Evolutionary conservation across 2,888 invertebrate species (phyloP).

Genomic region (Thyatira batis): DNA sequence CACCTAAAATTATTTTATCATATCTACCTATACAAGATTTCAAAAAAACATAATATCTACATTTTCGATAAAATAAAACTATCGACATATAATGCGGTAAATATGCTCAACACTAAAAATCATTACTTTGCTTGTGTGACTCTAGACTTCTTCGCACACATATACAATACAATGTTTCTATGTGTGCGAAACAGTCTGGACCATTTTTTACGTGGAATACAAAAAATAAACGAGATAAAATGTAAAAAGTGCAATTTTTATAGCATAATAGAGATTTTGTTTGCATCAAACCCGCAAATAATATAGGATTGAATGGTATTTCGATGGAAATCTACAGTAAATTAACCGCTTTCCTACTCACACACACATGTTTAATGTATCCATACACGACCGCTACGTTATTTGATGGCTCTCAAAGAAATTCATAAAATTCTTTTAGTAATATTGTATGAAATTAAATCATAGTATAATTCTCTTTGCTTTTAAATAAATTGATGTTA

Average conservation of each 20-base stretch:
- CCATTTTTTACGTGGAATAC: conserved; percentile 18
- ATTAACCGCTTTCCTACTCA: conserved; percentile 4
- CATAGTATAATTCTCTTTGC: no score
- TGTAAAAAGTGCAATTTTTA: background rate
- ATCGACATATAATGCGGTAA: conserved; percentile 1
- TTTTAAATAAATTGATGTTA: no score
- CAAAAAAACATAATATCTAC: no score
- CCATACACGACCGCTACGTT: conserved; percentile 10
- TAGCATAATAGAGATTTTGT: background rate
- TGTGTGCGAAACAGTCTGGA: conserved; percentile 35
- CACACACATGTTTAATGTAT: conserved; percentile 8
- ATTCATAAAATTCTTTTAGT: no score
- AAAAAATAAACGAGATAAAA: background rate
- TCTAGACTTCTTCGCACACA: conserved; percentile 29
- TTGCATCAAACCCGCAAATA: background rate
- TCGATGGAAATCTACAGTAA: background rate
- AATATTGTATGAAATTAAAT: no score
- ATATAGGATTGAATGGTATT: background rate
- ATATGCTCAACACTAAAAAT: conserved; percentile 40
- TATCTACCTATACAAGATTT: no score
- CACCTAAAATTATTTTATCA: no score
- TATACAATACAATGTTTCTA: conserved; percentile 14
- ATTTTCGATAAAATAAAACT: conserved; percentile 10
- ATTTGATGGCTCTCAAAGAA: background rate
- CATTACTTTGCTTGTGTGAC: conserved; percentile 39